These are phyloP conservation scores for Lamproptera curius DNA, from an alignment of 2,888 invertebrate genomes.

Conservation along the genomic window DNA sequence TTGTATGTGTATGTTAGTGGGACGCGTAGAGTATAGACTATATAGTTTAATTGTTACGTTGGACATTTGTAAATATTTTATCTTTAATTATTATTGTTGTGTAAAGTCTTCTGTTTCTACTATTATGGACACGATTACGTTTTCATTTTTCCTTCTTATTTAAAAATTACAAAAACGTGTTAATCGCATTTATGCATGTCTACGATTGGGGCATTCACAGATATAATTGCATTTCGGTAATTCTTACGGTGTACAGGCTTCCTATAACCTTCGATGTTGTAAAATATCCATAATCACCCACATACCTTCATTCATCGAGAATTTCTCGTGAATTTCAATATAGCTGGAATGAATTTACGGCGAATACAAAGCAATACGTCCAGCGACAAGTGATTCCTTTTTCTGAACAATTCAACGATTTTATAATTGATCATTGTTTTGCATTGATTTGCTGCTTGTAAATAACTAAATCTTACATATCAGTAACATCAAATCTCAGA, in stretches of 20 bases:
- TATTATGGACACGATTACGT: constrained; percentile 36
- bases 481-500: too few species aligned
- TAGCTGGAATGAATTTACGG: too few species aligned
- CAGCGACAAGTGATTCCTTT: too few species aligned
- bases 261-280: not conserved
- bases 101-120: constrained; percentile 64
- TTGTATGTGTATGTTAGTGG: constrained; percentile 28
- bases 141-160: constrained; percentile 1
- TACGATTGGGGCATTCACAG: not conserved
- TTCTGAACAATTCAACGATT: too few species aligned
- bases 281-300: not conserved
- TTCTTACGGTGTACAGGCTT: not conserved
- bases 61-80: constrained; percentile 57
- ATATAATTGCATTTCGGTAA: not conserved
- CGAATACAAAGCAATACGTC: too few species aligned
- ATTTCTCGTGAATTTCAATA: too few species aligned
- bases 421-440: too few species aligned
- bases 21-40: constrained; percentile 29
- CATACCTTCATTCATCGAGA: too few species aligned
- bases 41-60: constrained; percentile 51
- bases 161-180: constrained; percentile 10
- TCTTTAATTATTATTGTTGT: constrained; percentile 56
- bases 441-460: too few species aligned
- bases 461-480: too few species aligned
- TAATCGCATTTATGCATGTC: constrained; percentile 15